Evolutionary conservation across 2,113 vertebrate species (phyloP).

Genomic region (Rhabdornis inornatus): DNA sequence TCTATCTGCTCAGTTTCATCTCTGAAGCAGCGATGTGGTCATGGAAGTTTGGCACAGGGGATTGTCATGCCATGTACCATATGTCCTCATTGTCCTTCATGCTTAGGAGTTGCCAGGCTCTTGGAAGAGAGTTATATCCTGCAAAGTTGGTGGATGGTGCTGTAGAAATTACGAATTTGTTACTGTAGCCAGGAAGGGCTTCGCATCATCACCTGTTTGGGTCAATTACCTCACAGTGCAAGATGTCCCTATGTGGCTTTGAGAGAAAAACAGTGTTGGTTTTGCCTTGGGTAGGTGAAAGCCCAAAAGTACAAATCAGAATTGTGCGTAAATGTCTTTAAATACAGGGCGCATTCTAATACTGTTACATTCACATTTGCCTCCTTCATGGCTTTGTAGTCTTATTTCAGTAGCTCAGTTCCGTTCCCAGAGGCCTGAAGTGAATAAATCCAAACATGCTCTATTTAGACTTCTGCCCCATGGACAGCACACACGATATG

Average conservation of each 20-base stretch:
- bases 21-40: not conserved
- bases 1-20: not conserved
- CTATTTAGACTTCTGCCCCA: not conserved
- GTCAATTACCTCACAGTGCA: not conserved
- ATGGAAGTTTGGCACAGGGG: not conserved
- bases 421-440: not conserved
- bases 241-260: accelerated
- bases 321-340: not conserved
- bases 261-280: not conserved
- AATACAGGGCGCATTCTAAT: not conserved
- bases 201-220: not conserved
- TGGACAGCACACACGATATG: not conserved
- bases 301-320: not conserved
- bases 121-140: not conserved
- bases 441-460: constrained; percentile 19
- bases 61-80: not conserved
- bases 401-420: not conserved
- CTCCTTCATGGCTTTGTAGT: not conserved
- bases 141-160: not conserved
- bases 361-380: not conserved
- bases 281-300: not conserved
- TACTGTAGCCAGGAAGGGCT: not conserved
- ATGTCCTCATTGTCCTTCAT: not conserved
- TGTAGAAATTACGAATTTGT: not conserved
- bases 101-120: not conserved